A percentile compares a stretch with the other conserved stretches of the same genome.
These are phyloP conservation scores for Drosophila tani DNA, from an alignment of 1,140 invertebrate genomes.

Conservation along the genomic window DNA sequence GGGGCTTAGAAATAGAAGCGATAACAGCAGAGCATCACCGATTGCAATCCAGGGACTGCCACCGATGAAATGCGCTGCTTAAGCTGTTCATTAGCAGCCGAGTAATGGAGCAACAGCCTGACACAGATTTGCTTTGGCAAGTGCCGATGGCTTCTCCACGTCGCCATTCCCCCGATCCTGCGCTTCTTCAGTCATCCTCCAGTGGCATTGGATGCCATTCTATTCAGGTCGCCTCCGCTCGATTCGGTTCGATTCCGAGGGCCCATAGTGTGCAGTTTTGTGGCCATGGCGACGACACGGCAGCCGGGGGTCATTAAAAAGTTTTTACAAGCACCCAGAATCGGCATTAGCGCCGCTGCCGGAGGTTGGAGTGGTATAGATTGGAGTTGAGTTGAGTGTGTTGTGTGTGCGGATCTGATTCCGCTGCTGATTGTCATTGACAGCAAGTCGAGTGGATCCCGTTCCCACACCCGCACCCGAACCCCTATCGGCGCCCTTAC, in stretches of 20 bases:
- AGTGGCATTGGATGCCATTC: slow-evolving; percentile 14
- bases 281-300: slow-evolving; percentile 51
- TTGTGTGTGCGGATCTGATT: slow-evolving; percentile 44
- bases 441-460: slow-evolving; percentile 36
- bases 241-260: slow-evolving; percentile 11
- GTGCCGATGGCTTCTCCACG: slow-evolving; percentile 15
- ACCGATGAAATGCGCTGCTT: slow-evolving; percentile 55
- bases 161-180: neutral
- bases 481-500: neutral
- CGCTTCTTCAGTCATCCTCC: slow-evolving; percentile 1
- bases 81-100: slow-evolving; percentile 63
- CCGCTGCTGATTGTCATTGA: slow-evolving; percentile 50
- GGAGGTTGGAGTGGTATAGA: slow-evolving; percentile 4
- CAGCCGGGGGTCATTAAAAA: slow-evolving; percentile 63
- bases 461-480: slow-evolving; percentile 3
- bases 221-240: slow-evolving; percentile 21
- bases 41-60: slow-evolving; percentile 12
- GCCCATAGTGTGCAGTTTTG: slow-evolving; percentile 34
- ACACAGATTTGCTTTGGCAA: slow-evolving; percentile 58
- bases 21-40: slow-evolving; percentile 27
- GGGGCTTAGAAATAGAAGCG: neutral
- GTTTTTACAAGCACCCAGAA: slow-evolving; percentile 71
- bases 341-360: slow-evolving; percentile 57
- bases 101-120: slow-evolving; percentile 49
- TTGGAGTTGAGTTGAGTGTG: slow-evolving; percentile 22